These are phyloP conservation scores for Pachypeltis micranthus DNA, from an alignment of 1,140 invertebrate species.

Conservation along the genomic window DNA sequence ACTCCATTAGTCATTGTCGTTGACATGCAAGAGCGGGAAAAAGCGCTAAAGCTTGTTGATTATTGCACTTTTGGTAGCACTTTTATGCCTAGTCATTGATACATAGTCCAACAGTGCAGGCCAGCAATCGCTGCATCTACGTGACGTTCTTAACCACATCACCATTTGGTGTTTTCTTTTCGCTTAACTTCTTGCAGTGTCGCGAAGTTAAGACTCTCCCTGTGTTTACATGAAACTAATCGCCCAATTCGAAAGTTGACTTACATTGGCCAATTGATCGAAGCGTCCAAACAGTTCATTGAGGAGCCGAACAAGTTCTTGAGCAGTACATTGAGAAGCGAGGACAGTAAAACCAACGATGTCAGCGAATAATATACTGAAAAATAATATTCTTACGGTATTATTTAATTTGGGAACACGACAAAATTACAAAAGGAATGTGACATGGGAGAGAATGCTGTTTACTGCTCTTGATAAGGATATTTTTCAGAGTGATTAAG, in stretches of 20 bases:
- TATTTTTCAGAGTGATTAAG: no score
- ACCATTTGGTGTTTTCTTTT: no score
- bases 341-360: constrained; percentile 91
- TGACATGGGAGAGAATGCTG: no score
- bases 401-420: constrained; percentile 1
- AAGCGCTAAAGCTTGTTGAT: no score
- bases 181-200: background rate
- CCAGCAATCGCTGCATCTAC: no score
- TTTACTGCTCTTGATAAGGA: no score
- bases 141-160: no score
- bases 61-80: no score
- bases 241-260: constrained; percentile 26
- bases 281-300: constrained; percentile 92
- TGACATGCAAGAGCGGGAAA: no score
- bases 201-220: background rate
- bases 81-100: no score
- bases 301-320: constrained; percentile 65
- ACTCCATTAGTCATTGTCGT: no score
- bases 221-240: background rate
- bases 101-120: no score
- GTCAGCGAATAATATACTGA: constrained; percentile 84
- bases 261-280: constrained; percentile 79
- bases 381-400: constrained; percentile 29
- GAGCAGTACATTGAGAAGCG: constrained; percentile 68
- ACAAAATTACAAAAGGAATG: constrained; percentile 27